Conservation (phyloP, 2,797 vertebrate genomes). For the Anguilla pacifica region DNA sequence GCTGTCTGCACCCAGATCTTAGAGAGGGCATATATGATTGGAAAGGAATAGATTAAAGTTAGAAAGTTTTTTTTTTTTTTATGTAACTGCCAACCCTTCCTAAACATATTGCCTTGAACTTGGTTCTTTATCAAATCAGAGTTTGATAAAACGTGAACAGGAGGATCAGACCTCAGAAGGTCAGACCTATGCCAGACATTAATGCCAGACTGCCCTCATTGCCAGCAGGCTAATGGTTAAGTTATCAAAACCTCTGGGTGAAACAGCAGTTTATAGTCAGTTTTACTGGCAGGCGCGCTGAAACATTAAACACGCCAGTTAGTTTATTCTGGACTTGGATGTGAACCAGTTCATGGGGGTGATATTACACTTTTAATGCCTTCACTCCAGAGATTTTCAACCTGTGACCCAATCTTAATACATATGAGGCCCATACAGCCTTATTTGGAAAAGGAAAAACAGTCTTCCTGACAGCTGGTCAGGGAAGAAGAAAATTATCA, state of each 20-base stretch:
- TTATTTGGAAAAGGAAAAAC: not conserved
- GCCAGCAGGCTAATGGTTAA: not conserved
- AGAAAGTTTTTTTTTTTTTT: not conserved
- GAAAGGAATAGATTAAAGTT: not conserved
- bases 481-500: not conserved
- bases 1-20: not conserved
- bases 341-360: not conserved
- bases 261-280: not conserved
- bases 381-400: not conserved
- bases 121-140: not conserved
- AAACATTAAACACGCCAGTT: conserved; percentile 3
- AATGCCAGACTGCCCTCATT: not conserved
- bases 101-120: not conserved
- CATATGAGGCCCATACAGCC: not conserved
- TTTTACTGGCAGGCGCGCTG: not conserved
- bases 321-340: not conserved
- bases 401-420: not conserved
- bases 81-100: not conserved
- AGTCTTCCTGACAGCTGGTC: not conserved
- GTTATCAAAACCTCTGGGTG: not conserved
- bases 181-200: not conserved
- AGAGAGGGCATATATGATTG: not conserved
- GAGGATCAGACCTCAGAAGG: not conserved
- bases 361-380: not conserved
- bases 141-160: not conserved